A percentile compares a stretch with the other conserved stretches of the same genome.
Conservation (phyloP, 2,113 vertebrate species). For the Anthoscopus minutus region DNA sequence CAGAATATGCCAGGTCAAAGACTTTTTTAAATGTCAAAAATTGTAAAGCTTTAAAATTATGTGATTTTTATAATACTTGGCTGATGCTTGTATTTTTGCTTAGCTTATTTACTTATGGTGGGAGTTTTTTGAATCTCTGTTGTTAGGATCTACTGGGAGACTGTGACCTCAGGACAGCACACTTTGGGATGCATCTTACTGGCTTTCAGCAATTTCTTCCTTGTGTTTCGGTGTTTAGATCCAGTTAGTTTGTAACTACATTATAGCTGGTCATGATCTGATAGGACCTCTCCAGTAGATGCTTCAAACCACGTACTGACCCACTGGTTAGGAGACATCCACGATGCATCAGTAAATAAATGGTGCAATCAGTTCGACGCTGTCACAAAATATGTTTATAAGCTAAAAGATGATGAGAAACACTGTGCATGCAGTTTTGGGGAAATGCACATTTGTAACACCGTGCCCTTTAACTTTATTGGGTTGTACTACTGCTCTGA, state of each 20-base stretch:
- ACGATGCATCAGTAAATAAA: rapidly evolving
- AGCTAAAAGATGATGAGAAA: neutral
- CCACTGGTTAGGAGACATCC: neutral
- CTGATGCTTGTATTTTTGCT: neutral
- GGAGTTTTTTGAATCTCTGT: neutral
- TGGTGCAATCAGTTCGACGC: neutral
- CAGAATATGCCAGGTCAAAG: conserved; percentile 60
- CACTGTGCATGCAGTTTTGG: neutral
- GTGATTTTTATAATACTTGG: conserved; percentile 33
- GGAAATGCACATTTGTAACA: neutral
- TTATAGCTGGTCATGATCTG: neutral
- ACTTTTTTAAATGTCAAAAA: conserved; percentile 67
- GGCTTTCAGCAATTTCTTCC: neutral
- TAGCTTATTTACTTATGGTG: neutral
- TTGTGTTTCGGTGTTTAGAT: neutral
- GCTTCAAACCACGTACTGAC: neutral
- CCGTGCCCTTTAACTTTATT: neutral
- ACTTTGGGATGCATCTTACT: neutral
- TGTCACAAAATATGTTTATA: neutral
- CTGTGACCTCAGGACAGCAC: neutral
- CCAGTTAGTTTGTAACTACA: neutral
- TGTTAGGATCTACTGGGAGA: neutral
- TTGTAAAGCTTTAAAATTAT: conserved; percentile 57
- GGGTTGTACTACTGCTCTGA: neutral
- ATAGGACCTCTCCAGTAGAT: neutral